Percentiles rank a stretch among this genome's conserved stretches.
Evolutionary conservation across 1,140 invertebrate genomes (phyloP).

Genomic region (Branchinecta lynchi): DNA sequence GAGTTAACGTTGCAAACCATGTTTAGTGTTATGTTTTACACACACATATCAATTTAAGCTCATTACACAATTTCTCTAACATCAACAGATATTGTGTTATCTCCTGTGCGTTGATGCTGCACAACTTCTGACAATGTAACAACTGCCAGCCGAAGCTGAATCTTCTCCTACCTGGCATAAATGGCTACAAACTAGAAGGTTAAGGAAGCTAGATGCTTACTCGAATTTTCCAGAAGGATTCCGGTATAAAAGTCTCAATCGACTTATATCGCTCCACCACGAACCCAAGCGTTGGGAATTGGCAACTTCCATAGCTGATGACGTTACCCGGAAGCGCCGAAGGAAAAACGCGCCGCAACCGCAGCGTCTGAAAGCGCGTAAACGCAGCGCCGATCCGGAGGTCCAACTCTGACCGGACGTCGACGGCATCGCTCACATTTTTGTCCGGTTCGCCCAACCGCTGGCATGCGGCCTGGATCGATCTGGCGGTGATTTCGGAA

Average conservation of each 20-base stretch:
- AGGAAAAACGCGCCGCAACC: conserved; percentile 72
- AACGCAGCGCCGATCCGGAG: conserved; percentile 94
- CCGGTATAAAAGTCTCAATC: conserved; percentile 70
- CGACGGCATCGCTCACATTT: conserved; percentile 78
- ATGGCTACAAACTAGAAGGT: too few species aligned
- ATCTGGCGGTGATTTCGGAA: conserved; percentile 83
- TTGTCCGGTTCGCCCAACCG: conserved; percentile 67
- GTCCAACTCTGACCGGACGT: conserved; percentile 88
- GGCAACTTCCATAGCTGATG: conserved; percentile 94
- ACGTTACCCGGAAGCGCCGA: conserved; percentile 52
- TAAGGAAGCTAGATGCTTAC: conserved; percentile 23
- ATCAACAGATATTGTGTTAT: too few species aligned
- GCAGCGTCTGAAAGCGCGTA: conserved; percentile 92
- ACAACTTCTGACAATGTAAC: too few species aligned
- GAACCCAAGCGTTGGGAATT: conserved; percentile 94
- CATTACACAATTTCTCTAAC: too few species aligned
- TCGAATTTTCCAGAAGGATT: conserved; percentile 86
- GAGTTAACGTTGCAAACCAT: too few species aligned
- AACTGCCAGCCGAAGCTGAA: too few species aligned
- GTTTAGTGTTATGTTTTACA: too few species aligned
- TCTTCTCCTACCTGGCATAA: too few species aligned
- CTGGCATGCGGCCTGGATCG: conserved; percentile 54
- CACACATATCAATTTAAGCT: too few species aligned
- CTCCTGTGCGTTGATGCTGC: too few species aligned
- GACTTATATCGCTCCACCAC: conserved; percentile 86